Percentiles rank a stretch among this genome's conserved stretches.
Evolutionary conservation across 1,140 invertebrate genomes (phyloP).

Genomic region (Metaphire vulgaris): DNA sequence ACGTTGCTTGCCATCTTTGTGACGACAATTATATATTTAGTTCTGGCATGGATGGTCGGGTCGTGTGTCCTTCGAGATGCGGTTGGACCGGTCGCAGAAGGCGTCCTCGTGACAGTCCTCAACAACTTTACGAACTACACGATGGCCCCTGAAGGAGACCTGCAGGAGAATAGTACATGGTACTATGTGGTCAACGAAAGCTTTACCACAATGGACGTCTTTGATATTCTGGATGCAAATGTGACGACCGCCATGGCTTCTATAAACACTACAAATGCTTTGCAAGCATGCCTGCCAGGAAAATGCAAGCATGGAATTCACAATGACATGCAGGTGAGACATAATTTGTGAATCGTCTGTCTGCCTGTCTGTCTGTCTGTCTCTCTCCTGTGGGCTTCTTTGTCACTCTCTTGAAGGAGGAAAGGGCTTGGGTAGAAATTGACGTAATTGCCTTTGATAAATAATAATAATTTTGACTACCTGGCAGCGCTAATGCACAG

Average conservation of each 20-base stretch:
- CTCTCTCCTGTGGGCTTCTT: too few species aligned
- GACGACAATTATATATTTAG: constrained; percentile 73
- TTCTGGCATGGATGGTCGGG: constrained; percentile 73
- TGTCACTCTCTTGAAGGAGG: too few species aligned
- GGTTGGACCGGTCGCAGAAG: constrained; percentile 59
- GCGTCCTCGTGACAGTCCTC: constrained; percentile 5
- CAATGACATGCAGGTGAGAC: constrained; percentile 70
- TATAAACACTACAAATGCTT: constrained; percentile 25
- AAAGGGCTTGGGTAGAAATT: too few species aligned
- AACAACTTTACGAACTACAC: constrained; percentile 1
- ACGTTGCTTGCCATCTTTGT: constrained; percentile 78
- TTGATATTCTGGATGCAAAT: neutral
- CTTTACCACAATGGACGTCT: neutral
- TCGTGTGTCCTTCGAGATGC: constrained; percentile 67
- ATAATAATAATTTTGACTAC: too few species aligned
- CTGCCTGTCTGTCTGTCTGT: too few species aligned
- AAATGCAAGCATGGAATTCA: constrained; percentile 67
- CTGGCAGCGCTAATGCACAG: too few species aligned
- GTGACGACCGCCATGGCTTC: neutral
- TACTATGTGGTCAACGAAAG: neutral
- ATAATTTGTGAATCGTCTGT: too few species aligned
- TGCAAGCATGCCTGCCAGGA: constrained; percentile 18
- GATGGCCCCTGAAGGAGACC: constrained; percentile 7
- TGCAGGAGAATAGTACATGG: neutral
- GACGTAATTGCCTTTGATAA: too few species aligned